Percentiles rank a stretch among this genome's conserved stretches.
Evolutionary conservation across 2,113 vertebrate genomes (phyloP).

Genomic region (Scomber scombrus): DNA sequence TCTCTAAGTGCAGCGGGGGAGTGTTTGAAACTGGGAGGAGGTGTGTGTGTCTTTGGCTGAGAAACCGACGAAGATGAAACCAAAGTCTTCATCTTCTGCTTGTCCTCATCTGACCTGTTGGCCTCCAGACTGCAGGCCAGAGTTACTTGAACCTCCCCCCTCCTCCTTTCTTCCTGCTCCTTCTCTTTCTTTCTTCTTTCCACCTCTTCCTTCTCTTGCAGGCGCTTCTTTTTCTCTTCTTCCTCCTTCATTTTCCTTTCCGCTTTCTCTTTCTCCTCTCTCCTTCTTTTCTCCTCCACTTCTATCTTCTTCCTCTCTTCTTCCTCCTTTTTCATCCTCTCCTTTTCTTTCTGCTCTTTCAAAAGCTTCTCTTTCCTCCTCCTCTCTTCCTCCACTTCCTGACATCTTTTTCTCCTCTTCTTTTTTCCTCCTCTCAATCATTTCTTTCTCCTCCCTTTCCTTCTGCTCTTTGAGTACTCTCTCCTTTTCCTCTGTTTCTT

Average conservation of each 20-base stretch:
- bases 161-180: background rate
- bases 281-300: background rate
- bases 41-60: background rate
- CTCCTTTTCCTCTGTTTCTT: constrained; percentile 24
- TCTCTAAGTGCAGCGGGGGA: background rate
- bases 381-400: background rate
- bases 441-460: constrained; percentile 15
- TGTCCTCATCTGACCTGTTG: constrained; percentile 80
- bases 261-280: background rate
- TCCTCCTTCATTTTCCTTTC: background rate
- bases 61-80: background rate
- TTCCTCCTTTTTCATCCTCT: background rate
- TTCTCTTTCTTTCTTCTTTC: constrained; percentile 8
- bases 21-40: constrained; percentile 8
- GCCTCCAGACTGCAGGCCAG: background rate
- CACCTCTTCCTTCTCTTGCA: constrained; percentile 11
- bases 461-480: constrained; percentile 6
- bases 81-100: constrained; percentile 68
- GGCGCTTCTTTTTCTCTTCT: background rate
- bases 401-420: background rate
- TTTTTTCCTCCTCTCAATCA: background rate
- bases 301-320: constrained; percentile 10
- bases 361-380: constrained; percentile 10
- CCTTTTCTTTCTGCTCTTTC: constrained; percentile 26
- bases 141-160: background rate